These are phyloP conservation scores for Ginglymostoma cirratum DNA, from an alignment of 2,113 vertebrate genomes.

Conservation along the genomic window DNA sequence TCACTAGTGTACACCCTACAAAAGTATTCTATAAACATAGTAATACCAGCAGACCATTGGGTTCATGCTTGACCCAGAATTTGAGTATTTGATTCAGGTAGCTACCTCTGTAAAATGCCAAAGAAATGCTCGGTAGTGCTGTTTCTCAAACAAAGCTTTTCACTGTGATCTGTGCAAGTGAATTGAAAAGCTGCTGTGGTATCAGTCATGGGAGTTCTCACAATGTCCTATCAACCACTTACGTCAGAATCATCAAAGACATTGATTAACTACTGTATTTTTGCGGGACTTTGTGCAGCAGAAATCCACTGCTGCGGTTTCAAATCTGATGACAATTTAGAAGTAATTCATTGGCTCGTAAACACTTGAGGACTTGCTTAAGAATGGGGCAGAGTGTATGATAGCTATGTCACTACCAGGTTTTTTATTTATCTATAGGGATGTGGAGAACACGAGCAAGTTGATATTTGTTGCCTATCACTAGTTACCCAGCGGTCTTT, in stretches of 20 bases:
- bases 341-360: neutral
- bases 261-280: neutral
- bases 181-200: neutral
- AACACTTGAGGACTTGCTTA: neutral
- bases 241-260: neutral
- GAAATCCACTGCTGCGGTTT: neutral
- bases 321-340: neutral
- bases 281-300: neutral
- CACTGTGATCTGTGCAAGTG: neutral
- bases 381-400: neutral
- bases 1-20: neutral
- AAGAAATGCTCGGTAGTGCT: neutral
- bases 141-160: neutral
- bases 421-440: neutral
- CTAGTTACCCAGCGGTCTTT: neutral
- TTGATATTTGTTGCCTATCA: neutral
- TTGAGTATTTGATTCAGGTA: neutral
- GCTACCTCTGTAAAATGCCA: neutral
- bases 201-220: neutral
- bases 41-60: neutral
- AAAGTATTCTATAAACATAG: neutral
- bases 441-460: neutral
- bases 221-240: neutral
- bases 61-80: neutral
- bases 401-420: neutral